These are phyloP conservation scores for Phataginus tetradactyla DNA, from an alignment of 2,797 vertebrate genomes.

Conservation along the genomic window DNA sequence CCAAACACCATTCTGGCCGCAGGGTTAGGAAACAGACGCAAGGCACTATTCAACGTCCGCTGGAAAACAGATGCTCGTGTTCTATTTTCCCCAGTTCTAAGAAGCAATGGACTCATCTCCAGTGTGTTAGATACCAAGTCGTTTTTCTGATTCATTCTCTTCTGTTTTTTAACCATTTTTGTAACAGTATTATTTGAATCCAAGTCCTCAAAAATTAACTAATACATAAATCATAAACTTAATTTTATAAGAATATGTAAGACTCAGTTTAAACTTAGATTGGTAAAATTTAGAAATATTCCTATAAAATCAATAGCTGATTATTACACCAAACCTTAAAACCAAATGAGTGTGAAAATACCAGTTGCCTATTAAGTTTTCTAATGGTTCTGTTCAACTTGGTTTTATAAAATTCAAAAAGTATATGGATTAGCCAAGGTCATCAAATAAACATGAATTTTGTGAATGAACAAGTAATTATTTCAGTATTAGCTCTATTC, in stretches of 20 bases:
- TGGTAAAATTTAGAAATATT: not conserved
- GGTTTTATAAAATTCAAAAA: constrained; percentile 1
- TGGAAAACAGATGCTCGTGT: not conserved
- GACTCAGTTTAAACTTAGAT: not conserved
- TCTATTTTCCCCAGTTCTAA: not conserved
- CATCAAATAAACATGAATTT: not conserved
- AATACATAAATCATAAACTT: not conserved
- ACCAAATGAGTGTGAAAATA: not conserved
- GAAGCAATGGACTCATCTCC: not conserved
- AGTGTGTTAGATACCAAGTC: not conserved
- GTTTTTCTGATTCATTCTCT: constrained; percentile 6
- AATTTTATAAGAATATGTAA: not conserved
- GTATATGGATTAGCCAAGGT: not conserved
- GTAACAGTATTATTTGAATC: not conserved
- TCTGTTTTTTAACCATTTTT: not conserved
- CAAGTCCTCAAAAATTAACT: constrained; percentile 22
- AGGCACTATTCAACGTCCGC: not conserved
- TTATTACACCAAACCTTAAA: constrained; percentile 34
- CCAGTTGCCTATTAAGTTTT: not conserved
- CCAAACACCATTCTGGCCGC: not conserved
- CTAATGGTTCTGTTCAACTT: not conserved
- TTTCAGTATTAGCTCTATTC: not conserved
- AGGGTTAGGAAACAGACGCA: not conserved
- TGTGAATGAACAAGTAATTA: not conserved
- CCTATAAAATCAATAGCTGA: not conserved